phyloP scores from a whole-genome alignment of 2,113 vertebrate species.

The Carassius carassius region DNA sequence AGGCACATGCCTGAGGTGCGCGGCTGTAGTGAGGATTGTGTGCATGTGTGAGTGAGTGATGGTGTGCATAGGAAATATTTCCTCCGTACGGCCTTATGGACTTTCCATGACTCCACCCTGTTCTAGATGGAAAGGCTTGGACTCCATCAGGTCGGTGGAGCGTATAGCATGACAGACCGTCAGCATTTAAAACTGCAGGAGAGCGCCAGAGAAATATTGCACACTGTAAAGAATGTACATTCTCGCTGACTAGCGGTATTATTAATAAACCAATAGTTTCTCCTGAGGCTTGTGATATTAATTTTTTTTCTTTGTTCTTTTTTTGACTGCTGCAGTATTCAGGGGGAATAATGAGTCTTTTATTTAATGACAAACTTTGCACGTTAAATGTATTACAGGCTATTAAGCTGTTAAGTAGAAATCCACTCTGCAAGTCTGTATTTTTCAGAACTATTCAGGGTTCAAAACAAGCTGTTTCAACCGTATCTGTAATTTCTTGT shows the following conservation, averaged over 20 bases:
- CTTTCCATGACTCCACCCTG: conserved; percentile 18
- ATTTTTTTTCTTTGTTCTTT: not conserved
- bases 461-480: not conserved
- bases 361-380: not conserved
- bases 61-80: conserved; percentile 21
- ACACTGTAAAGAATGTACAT: conserved; percentile 27
- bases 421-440: not conserved
- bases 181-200: not conserved
- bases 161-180: not conserved
- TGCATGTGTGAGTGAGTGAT: conserved; percentile 18
- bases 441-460: not conserved
- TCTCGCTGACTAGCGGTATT: conserved; percentile 23
- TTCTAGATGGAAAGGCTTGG: not conserved
- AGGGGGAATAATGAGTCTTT: not conserved
- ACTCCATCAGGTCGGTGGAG: not conserved
- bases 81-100: not conserved
- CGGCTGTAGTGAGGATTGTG: not conserved
- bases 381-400: not conserved
- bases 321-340: not conserved
- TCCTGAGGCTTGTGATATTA: not conserved
- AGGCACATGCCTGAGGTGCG: not conserved
- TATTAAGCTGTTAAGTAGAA: not conserved
- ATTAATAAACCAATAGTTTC: conserved; percentile 46
- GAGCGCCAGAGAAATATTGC: conserved; percentile 23
- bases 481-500: not conserved